Evolutionary conservation across 1,140 invertebrate genomes (phyloP), one percentile per base, ranked within the genome.

Genomic region (Asobara japonica): DNA sequence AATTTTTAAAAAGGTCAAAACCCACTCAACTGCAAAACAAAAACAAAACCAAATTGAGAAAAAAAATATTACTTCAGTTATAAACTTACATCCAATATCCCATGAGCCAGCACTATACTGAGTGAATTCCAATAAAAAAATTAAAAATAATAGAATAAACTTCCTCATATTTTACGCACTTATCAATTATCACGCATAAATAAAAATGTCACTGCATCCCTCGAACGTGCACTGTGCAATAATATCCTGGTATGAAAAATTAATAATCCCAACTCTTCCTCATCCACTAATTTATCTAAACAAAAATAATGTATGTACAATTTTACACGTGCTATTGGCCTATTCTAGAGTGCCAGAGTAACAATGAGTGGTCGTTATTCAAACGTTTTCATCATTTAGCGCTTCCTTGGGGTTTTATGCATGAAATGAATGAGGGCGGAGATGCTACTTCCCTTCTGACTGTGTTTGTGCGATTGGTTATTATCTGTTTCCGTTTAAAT

Each of bases 401-500:
- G 51, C 20, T 56, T 3, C 22, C 20, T 25, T 56, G 25, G 8
- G 25, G 22, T 20, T 56, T 56, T 2, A 56, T 3, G 20, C 18
- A 16, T 31, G 16, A 31, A 30, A 33, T 25, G 61, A 78, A 71
- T 72, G 78, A 80, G 81, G 79, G 77, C 80, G 82, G 81, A 78
- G 80, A 78, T 74, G 75, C 77, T 79, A 79, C 76, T 72, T 75
- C 72, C 69, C 80, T 82, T 83, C 81, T 81, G 79, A 65, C 70
- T 73, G 62, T 81, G 68, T 73, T 77, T 74, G 70, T 71, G 77
- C 72, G 80, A 83, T 82, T 82, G 80, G 76, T 79, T 71, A 73
- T 74, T 84, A 85, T 85, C 83, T 80, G 76, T 72, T 83, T 85
- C 83, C 83, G 81, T 62, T 81, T 81, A 11, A 80, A 75, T 45